Base-by-base conservation (phyloP, 2,888 invertebrate species). In the Byasa hedistus region DNA sequence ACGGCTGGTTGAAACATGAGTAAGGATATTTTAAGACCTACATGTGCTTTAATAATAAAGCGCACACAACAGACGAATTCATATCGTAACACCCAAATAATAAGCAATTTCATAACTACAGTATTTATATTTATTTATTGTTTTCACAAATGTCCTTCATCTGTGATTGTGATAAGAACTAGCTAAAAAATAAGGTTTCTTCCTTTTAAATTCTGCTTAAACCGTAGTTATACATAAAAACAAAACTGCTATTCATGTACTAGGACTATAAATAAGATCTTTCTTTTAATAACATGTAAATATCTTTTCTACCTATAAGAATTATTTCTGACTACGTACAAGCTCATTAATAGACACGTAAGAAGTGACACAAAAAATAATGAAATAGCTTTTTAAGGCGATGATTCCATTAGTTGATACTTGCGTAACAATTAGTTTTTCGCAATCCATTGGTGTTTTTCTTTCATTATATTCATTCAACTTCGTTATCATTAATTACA, bases 291-390 rank as follows among this genome's bases (percentile, higher is more conserved):
- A 5, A 48, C 48, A n/a, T 48, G n/a, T 48, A n/a, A n/a, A 48
- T 48, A 48, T 48, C 48, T 48, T n/a, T 3, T 48, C 1, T 7
- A 48, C 19, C n/a, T 7, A 7, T 48, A 5, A 7, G 5, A 48
- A 48, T 3, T n/a, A 3, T 48, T 2, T 48, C 3, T n/a, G n/a
- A 48, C 4, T 19, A n/a, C 19, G 3, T 48, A 48, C n/a, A n/a
- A n/a, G 19, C 48, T n/a, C 15, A 21, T 48, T 27, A 10, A 51
- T 15, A 32, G 32, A 21, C 27, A 27, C 62, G 48, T 48, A 57
- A 62, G 44, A 62, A 62, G 48, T 27, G 48, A 48, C 44, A 48
- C 48, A 56, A 62, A 12, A 8, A 0, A 51, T 58, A 44, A 64
- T 54, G 44, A 64, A 59, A 59, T 15, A 15, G 24, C 44, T 24